Conservation (phyloP, 64 coral and sea anemone species). For the Montipora sp. region DNA sequence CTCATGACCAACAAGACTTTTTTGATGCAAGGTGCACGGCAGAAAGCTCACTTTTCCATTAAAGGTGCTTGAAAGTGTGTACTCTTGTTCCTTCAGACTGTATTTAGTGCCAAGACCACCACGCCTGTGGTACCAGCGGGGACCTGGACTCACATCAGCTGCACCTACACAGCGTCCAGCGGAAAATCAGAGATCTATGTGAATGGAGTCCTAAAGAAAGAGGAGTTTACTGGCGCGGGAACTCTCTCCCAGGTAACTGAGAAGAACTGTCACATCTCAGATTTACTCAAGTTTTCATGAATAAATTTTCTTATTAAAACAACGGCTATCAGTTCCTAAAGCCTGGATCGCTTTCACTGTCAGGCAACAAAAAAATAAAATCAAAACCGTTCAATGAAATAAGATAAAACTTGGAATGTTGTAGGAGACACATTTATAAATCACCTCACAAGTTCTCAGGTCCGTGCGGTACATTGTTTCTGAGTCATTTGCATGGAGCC, state of each 20-base stretch:
- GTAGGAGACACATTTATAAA: no score
- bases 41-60: background rate
- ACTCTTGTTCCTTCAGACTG: constrained; percentile 50
- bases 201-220: constrained; percentile 87
- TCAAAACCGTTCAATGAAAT: no score
- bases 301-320: no score
- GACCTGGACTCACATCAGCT: constrained; percentile 93
- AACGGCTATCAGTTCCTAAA: no score
- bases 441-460: no score
- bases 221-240: constrained; percentile 82
- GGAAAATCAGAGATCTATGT: constrained; percentile 86
- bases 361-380: no score
- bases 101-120: constrained; percentile 75
- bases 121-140: constrained; percentile 83
- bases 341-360: no score
- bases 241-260: constrained; percentile 81
- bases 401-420: no score
- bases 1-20: no score
- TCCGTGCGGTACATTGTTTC: no score
- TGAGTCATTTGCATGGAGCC: no score
- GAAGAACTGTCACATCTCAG: background rate
- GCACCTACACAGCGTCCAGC: constrained; percentile 72
- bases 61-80: no score
- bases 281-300: background rate
- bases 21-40: background rate